Evolutionary conservation across 2,888 invertebrate genomes (phyloP).

Genomic region (Eubasilissa splendida): DNA sequence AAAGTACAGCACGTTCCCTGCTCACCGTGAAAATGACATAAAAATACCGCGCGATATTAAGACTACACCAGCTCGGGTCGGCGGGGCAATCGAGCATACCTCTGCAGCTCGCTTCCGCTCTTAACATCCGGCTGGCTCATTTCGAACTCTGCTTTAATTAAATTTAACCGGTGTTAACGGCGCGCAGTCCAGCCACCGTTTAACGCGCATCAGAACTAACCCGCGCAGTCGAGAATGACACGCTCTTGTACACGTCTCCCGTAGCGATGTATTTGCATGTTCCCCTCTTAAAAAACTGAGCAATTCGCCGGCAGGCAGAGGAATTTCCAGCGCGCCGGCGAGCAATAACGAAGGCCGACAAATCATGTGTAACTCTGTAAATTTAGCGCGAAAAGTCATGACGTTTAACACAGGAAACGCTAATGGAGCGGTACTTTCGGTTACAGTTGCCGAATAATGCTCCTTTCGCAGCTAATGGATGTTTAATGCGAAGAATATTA

Average conservation of each 20-base stretch:
- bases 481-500: slow-evolving; percentile 36
- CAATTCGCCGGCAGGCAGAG: slow-evolving; percentile 32
- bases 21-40: slow-evolving; percentile 1
- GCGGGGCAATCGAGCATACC: slow-evolving; percentile 28
- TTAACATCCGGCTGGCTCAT: neutral
- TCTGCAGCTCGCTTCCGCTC: slow-evolving; percentile 31
- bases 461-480: slow-evolving; percentile 25
- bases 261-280: slow-evolving; percentile 18
- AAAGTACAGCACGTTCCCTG: neutral
- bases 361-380: slow-evolving; percentile 41
- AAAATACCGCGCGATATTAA: slow-evolving; percentile 17
- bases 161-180: no score
- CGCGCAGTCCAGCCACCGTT: no score
- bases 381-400: slow-evolving; percentile 28
- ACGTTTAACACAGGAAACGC: slow-evolving; percentile 33
- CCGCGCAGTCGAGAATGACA: neutral
- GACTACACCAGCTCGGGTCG: slow-evolving; percentile 21
- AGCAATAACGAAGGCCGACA: slow-evolving; percentile 27
- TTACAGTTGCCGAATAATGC: slow-evolving; percentile 3
- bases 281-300: slow-evolving; percentile 21
- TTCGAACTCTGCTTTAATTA: neutral
- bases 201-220: no score
- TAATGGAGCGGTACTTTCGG: slow-evolving; percentile 25
- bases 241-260: neutral
- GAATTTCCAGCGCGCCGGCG: slow-evolving; percentile 16